A percentile compares a stretch with the other conserved stretches of the same genome.
Evolutionary conservation across 2,113 vertebrate genomes (phyloP).

Genomic region (Gallinago paraguaiae): DNA sequence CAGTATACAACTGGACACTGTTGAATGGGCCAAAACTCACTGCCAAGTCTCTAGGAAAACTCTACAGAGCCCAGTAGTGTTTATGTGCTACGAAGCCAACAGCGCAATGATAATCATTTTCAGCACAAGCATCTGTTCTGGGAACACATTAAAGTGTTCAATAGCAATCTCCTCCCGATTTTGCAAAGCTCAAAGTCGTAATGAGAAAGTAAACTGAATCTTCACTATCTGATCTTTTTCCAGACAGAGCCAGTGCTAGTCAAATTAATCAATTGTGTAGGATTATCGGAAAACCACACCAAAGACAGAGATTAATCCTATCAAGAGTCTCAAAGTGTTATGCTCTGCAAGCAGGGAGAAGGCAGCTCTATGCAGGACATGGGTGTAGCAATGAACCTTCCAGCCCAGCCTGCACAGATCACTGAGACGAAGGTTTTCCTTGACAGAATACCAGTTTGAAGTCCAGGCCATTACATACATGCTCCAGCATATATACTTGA

Average conservation of each 20-base stretch:
- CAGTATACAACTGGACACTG: background rate
- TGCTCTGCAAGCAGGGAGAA: background rate
- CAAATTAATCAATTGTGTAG: slow-evolving; percentile 15
- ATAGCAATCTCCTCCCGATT: slow-evolving; percentile 28
- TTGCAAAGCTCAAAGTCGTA: slow-evolving; percentile 18
- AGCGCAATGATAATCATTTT: background rate
- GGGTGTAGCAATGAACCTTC: background rate
- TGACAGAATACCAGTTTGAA: background rate
- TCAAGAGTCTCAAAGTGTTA: background rate
- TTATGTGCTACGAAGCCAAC: slow-evolving; percentile 12
- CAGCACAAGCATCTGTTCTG: slow-evolving; percentile 40
- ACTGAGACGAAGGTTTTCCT: background rate
- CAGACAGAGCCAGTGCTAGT: background rate
- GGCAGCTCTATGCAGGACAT: background rate
- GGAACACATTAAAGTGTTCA: slow-evolving; percentile 4
- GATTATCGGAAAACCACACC: slow-evolving; percentile 22
- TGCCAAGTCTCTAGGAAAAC: slow-evolving; percentile 38
- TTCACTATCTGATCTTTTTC: background rate
- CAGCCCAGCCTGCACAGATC: background rate
- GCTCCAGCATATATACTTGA: background rate
- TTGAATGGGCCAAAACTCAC: slow-evolving; percentile 12
- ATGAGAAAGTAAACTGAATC: slow-evolving; percentile 27
- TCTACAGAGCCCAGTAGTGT: background rate
- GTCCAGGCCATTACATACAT: background rate
- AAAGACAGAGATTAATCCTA: background rate